Percentiles rank a stretch among this genome's conserved stretches.
These are phyloP conservation scores for Asarcornis scutulata DNA, from an alignment of 2,113 vertebrate species.

Conservation along the genomic window DNA sequence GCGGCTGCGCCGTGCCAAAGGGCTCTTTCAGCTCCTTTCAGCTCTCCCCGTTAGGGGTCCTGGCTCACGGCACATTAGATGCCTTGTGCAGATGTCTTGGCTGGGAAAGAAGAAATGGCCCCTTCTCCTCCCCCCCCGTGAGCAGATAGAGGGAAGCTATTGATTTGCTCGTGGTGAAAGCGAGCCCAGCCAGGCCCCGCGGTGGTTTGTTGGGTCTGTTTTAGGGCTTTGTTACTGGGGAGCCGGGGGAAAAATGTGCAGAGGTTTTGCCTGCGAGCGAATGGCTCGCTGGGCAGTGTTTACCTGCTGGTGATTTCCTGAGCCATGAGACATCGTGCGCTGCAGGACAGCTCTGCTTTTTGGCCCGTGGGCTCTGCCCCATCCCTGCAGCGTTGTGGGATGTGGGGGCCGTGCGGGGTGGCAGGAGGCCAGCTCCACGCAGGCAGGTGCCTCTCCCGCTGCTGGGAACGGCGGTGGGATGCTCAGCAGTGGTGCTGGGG, in stretches of 20 bases:
- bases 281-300: neutral
- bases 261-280: neutral
- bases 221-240: constrained; percentile 46
- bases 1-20: constrained; percentile 28
- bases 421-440: neutral
- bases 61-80: constrained; percentile 60
- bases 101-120: constrained; percentile 50
- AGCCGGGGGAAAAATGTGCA: neutral
- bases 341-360: neutral
- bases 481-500: neutral
- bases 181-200: constrained; percentile 39
- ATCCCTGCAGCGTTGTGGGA: fast-evolving
- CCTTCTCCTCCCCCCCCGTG: constrained; percentile 47
- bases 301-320: constrained; percentile 23
- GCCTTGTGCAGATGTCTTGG: constrained; percentile 73
- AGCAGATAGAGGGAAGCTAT: constrained; percentile 55
- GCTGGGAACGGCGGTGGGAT: neutral
- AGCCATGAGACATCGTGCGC: neutral
- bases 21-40: constrained; percentile 62
- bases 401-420: neutral
- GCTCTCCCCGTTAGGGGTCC: constrained; percentile 56
- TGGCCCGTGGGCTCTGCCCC: neutral
- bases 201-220: constrained; percentile 27
- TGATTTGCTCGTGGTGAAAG: constrained; percentile 45
- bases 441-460: constrained; percentile 27